A percentile compares a stretch with the other conserved stretches of the same genome.
phyloP scores from a whole-genome alignment of 2,113 vertebrate species.

The Nannospalax galili region DNA sequence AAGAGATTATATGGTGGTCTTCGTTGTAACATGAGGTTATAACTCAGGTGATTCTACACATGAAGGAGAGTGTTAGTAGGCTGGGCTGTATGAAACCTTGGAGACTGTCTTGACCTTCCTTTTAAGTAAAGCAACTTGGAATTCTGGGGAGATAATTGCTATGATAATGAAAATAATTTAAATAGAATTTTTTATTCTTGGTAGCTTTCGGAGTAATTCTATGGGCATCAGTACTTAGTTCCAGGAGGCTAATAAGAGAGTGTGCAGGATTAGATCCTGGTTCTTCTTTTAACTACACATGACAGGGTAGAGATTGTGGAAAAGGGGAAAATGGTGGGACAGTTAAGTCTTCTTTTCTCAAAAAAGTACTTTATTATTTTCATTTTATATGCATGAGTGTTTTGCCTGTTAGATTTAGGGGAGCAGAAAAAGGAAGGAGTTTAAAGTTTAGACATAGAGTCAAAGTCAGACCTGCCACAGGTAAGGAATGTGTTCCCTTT shows the following conservation, averaged over 20 bases:
- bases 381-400: too few relatives aligned
- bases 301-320: neutral
- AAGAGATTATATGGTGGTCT: neutral
- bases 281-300: neutral
- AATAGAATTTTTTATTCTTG: neutral
- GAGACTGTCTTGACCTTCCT: neutral
- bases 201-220: neutral
- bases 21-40: neutral
- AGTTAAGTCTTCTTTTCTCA: neutral
- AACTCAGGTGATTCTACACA: neutral
- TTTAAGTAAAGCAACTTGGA: slow-evolving; percentile 6
- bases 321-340: neutral
- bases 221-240: neutral
- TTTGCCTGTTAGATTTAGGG: too few relatives aligned
- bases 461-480: too few relatives aligned
- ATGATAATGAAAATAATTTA: neutral
- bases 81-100: neutral
- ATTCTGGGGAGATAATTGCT: neutral
- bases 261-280: neutral
- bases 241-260: neutral
- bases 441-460: too few relatives aligned
- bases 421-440: too few relatives aligned
- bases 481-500: too few relatives aligned
- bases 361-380: neutral
- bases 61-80: neutral